Base-by-base conservation (phyloP, 2,113 vertebrate species). In the Nibea coibor region DNA sequence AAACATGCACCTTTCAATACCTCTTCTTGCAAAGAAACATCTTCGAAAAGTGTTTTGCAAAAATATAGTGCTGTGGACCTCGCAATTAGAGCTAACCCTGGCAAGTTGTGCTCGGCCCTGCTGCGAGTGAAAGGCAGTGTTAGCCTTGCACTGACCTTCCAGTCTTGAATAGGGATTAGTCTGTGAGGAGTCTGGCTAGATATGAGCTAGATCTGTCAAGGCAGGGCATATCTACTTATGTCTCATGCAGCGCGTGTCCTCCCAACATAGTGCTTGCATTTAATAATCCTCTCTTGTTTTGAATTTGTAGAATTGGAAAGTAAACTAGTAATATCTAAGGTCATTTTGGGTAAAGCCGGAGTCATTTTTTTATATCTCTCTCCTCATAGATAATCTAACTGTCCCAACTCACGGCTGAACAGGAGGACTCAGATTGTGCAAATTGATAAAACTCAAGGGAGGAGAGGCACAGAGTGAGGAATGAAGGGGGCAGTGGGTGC, bases 401-500 rank as follows among this genome's bases (percentile, higher is more conserved):
- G 56, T 72, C 59, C 56, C 43, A 72, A 84, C 84, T 88, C 59
- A 48, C 4, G 11, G 87, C 87, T 59, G 72, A 83, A 81, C 79
- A 72, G 82, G 63, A 80, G 66, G 59, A 83, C 68, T 86, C 67
- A 81, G 90, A 94, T 92, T 87, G 85, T 87, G 77, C 75, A 86
- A 89, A 87, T 71, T 68, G 89, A 94, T 92, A 90, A 91, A 90
- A 89, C 82, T 88, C 83, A 71, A 70, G 76, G 87, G 82, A 83
- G 65, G 58, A 93, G 66, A 88, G 68, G 82, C 83, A 71, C 42
- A 16, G 66, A 88, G 85, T 78, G 78, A 87, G 83, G 82, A 89
- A 90, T 82, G 79, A 62, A 83, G 82, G 69, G 85, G 91, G 80
- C 88, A 91, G 67, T 53, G 69, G 82, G 83, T 77, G 73, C 65